Conservation (phyloP, 2,888 invertebrate genomes). For the Eupeodes luniger region DNA sequence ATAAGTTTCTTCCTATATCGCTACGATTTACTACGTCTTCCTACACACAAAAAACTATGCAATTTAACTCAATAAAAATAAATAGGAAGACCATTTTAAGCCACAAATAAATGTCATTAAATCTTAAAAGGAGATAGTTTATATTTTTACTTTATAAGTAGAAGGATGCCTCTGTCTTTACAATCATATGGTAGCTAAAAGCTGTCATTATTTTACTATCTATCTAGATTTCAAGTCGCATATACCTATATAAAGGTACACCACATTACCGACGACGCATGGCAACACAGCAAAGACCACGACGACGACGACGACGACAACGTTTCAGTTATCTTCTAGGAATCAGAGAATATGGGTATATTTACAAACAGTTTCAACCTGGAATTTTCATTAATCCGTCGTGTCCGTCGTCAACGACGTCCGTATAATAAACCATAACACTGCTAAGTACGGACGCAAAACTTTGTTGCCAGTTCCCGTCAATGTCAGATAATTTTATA, state of each 20-base stretch:
- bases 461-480: conserved; percentile 23
- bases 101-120: not conserved
- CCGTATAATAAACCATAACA: not conserved
- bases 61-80: not conserved
- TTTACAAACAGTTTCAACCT: not conserved
- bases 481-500: conserved; percentile 46
- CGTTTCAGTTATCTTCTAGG: conserved; percentile 39
- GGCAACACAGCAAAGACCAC: too few species aligned
- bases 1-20: too few species aligned
- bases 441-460: not conserved
- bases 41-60: not conserved
- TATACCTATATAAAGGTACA: not conserved
- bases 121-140: conserved; percentile 9
- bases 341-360: conserved; percentile 29
- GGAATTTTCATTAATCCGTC: conserved; percentile 9
- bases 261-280: not conserved
- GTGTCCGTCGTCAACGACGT: not conserved
- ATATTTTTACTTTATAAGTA: not conserved
- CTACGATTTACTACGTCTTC: too few species aligned
- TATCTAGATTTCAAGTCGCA: conserved; percentile 28
- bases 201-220: not conserved
- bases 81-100: not conserved
- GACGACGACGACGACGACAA: too few species aligned
- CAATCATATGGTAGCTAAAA: not conserved
- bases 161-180: too few species aligned